phyloP scores from a whole-genome alignment of 2,888 invertebrate genomes.

The Acronicta aceris region DNA sequence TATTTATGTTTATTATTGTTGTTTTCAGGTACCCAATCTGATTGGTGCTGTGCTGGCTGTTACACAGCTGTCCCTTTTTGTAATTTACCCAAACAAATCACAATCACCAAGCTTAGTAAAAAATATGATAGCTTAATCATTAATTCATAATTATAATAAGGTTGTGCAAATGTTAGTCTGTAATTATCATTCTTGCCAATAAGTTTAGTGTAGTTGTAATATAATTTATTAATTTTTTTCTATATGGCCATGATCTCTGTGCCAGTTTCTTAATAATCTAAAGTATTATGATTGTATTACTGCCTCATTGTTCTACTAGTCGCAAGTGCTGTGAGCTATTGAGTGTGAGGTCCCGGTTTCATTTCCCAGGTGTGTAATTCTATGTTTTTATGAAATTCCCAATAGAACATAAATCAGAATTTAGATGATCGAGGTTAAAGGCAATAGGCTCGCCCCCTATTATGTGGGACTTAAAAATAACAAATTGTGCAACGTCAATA shows the following conservation, averaged over 20 bases:
- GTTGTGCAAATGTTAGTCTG: conserved; percentile 3
- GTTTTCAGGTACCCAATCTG: conserved; percentile 92
- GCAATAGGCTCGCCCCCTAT: too few species aligned
- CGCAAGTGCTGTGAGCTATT: too few species aligned
- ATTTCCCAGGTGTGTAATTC: too few species aligned
- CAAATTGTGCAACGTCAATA: too few species aligned
- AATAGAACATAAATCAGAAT: too few species aligned
- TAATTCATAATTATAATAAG: background rate
- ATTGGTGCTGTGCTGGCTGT: conserved; percentile 93
- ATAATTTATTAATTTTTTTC: background rate
- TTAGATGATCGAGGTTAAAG: too few species aligned
- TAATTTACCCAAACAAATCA: conserved; percentile 90
- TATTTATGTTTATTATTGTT: background rate
- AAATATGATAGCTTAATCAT: conserved; percentile 63
- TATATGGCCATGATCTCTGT: conserved; percentile 17
- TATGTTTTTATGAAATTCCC: too few species aligned
- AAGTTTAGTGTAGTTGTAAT: background rate
- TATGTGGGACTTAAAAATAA: too few species aligned
- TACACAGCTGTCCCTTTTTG: conserved; percentile 93
- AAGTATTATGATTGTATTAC: conserved; percentile 13
- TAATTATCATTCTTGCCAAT: conserved; percentile 10
- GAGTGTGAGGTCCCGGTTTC: too few species aligned
- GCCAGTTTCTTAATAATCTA: conserved; percentile 27
- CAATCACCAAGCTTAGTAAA: conserved; percentile 61
- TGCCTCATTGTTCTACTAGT: too few species aligned